These are phyloP conservation scores for Upupa epops DNA, from an alignment of 2,113 vertebrate species.

Conservation along the genomic window DNA sequence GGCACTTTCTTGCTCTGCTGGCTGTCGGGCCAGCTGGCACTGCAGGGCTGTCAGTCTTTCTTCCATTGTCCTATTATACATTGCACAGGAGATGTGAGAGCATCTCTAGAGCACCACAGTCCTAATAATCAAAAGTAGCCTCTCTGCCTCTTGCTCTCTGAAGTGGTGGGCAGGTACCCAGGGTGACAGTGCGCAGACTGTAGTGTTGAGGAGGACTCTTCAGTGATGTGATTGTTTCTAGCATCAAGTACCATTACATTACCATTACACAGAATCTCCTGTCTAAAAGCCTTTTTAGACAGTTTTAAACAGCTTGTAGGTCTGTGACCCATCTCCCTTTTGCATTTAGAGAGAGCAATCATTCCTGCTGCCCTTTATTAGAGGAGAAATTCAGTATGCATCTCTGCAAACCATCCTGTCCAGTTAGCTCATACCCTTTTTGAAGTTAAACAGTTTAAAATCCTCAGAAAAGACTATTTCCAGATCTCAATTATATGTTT, in stretches of 20 bases:
- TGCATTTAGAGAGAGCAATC: not conserved
- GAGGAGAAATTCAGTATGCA: not conserved
- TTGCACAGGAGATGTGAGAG: not conserved
- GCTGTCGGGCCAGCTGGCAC: accelerated
- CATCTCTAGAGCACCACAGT: not conserved
- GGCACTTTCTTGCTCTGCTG: accelerated
- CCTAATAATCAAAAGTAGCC: not conserved
- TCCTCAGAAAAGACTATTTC: not conserved
- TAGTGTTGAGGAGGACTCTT: not conserved
- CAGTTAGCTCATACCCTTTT: not conserved
- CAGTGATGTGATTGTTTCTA: not conserved
- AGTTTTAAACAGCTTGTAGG: not conserved
- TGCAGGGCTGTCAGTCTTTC: accelerated
- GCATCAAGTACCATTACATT: not conserved
- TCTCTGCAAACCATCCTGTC: not conserved
- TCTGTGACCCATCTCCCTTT: not conserved
- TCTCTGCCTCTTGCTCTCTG: not conserved
- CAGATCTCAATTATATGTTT: not conserved
- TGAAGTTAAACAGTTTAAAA: not conserved
- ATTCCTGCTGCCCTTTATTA: not conserved
- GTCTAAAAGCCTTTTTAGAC: not conserved
- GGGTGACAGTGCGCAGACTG: not conserved
- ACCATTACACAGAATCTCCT: not conserved
- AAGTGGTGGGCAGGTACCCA: not conserved
- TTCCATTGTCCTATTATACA: not conserved